Base-by-base conservation (phyloP, 1,140 invertebrate genomes). In the Orchesella cincta region DNA sequence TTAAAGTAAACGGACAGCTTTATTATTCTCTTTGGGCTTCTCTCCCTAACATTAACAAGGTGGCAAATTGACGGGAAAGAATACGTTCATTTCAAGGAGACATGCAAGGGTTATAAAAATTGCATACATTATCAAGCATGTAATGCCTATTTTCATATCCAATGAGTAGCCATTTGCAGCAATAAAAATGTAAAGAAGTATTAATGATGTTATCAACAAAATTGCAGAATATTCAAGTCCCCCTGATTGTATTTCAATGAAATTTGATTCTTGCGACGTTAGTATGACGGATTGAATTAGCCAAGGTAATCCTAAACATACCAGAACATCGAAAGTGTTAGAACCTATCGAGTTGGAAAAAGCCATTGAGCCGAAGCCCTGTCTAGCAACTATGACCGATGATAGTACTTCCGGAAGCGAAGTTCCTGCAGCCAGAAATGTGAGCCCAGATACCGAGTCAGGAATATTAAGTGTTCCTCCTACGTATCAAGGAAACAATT, bases 381-480 rank as follows among this genome's bases (percentile, higher is more conserved):
- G 91, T 83, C 92, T 91, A 16, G 92, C 91, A 1, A 94, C 92
- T 81, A 94, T 93, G 2, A 93, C 91, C 84, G 92, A 93, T 1
- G 92, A 93, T 0, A 95, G 91, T 23, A 93, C 93, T 88, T 96
- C 94, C 0, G 94, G 94, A 5, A 95, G 89, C 81, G 91, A 94
- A 1, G 92, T 94, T 33, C 94, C 94, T 12, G 93, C 92, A 1
- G 92, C 92, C 16, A 96, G 86, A 64, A 96, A 92, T 1, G 93
- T 95, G 20, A 95, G 89, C 0, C 94, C 94, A 88, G 94, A 95
- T 0, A 95, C 93, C 12, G 92, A 93, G 84, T 94, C 92, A 0
- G 92, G 92, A 71, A 93, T 91, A 57, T 89, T 88, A 1, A 93
- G 82, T 1, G 91, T 92, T 80, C 91, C 90, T 33, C 91, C 91